Evolutionary conservation across 2,113 vertebrate species (phyloP), one percentile per base, ranked within the genome.

Genomic region (Sebastes schlegelii): DNA sequence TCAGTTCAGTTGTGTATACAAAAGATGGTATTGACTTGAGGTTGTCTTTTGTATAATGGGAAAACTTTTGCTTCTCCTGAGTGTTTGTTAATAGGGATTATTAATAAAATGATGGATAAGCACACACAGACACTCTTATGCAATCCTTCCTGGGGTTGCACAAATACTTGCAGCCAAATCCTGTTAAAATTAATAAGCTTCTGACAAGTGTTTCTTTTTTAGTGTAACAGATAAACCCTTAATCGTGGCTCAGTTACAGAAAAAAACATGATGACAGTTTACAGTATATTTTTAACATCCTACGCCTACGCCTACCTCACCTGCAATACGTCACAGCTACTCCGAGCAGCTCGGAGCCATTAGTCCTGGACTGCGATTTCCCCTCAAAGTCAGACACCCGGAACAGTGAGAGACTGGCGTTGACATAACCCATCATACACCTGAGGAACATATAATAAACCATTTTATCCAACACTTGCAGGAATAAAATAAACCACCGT

Each of bases 341-440:
- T 65, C 96, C 96, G 61, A 96, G 95, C 77, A 97, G 93, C 85
- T 97, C 96, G 1, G 96, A 96, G 92, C 96, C 96, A 13, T 97
- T 96, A 9, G 95, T 96, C 54, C 93, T 92, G 26, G 96, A 96
- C 78, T 96, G 95, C 4, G 97, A 98, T 67, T 94, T 95, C 68
- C 93, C 95, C 93, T 98, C 97, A 92, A 98, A 98, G 93, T 98
- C 97, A 21, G 95, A 95, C 80, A 98, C 97, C 49, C 93, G 94
- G 85, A 98, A 98, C 45, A 98, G 92, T 4, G 97, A 98, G 71
- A 98, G 93, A 88, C 97, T 98, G 93, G 97, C 97, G 57, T 98
- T 98, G 61, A 98, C 97, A 1, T 98, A 98, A 73, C 97, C 97
- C 91, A 97, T 96, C 97, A 98, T 97, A 74, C 97, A 98, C 84